Evolutionary conservation across 2,888 invertebrate genomes (phyloP).

Genomic region (Oscheius sp.): DNA sequence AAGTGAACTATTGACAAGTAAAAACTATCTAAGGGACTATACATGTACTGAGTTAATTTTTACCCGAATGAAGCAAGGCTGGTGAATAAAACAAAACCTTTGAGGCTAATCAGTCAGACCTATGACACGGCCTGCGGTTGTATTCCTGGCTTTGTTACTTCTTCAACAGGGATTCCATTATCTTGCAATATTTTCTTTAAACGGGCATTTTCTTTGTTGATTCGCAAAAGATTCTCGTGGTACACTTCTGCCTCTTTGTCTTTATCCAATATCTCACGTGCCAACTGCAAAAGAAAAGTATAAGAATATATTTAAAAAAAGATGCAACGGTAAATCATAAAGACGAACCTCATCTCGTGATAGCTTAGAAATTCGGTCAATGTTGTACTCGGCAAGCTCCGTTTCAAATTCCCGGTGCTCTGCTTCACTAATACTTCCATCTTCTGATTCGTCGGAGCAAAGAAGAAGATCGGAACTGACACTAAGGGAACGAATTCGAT

Average conservation of each 20-base stretch:
- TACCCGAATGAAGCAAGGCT: conserved; percentile 1
- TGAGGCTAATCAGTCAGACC: background rate
- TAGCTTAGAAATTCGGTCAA: conserved; percentile 29
- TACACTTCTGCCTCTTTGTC: conserved; percentile 42
- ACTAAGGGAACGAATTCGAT: conserved; percentile 81
- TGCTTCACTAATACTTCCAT: conserved; percentile 27
- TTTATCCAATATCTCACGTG: conserved; percentile 45
- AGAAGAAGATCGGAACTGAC: conserved; percentile 27
- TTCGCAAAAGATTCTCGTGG: conserved; percentile 34
- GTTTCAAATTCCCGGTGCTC: conserved; percentile 32
- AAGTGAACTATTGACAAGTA: conserved; percentile 2
- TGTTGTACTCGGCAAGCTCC: conserved; percentile 29
- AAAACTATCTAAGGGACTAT: conserved; percentile 1
- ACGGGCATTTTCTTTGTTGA: conserved; percentile 44
- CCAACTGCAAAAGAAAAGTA: conserved; percentile 41
- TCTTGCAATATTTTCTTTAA: conserved; percentile 40
- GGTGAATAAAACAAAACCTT: background rate
- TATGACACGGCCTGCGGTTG: conserved; percentile 26
- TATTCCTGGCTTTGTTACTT: background rate
- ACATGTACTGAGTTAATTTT: background rate
- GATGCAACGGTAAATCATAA: background rate
- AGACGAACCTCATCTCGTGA: conserved; percentile 25
- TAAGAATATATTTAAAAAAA: background rate
- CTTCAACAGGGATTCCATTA: conserved; percentile 44
- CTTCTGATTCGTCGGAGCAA: conserved; percentile 10